These are phyloP conservation scores for Alosa sapidissima DNA, from an alignment of 2,797 vertebrate genomes.

Conservation along the genomic window DNA sequence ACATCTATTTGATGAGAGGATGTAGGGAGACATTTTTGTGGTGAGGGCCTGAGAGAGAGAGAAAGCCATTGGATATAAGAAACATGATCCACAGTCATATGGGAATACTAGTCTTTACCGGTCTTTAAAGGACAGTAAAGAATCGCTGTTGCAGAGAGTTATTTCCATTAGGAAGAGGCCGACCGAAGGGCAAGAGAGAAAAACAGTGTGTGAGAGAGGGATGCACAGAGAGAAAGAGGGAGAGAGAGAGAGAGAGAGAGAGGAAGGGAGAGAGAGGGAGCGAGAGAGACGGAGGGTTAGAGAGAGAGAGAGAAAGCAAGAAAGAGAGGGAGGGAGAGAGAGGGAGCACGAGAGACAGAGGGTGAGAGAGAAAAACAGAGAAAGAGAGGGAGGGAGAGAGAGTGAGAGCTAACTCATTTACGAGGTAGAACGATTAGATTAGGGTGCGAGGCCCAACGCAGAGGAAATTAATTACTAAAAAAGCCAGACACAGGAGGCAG, in stretches of 20 bases:
- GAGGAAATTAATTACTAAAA: slow-evolving; percentile 65
- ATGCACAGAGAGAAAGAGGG: slow-evolving; percentile 11
- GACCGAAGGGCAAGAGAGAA: slow-evolving; percentile 22
- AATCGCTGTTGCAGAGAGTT: slow-evolving; percentile 21
- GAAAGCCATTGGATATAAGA: slow-evolving; percentile 35
- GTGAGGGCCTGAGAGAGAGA: slow-evolving; percentile 8
- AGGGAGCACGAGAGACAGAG: too few relatives aligned
- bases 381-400: slow-evolving; percentile 50
- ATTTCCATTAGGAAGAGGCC: slow-evolving; percentile 33
- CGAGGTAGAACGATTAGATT: slow-evolving; percentile 73
- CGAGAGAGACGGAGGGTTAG: slow-evolving; percentile 21
- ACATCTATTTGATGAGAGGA: background rate
- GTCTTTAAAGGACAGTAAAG: slow-evolving; percentile 49
- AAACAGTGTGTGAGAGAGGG: slow-evolving; percentile 28
- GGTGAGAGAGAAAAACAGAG: too few relatives aligned
- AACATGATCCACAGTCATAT: slow-evolving; percentile 43
- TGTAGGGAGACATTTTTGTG: background rate
- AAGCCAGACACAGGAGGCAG: slow-evolving; percentile 55
- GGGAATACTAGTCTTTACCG: slow-evolving; percentile 27
- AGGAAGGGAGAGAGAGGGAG: slow-evolving; percentile 22
- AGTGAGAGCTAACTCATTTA: slow-evolving; percentile 43
- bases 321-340: slow-evolving; percentile 50
- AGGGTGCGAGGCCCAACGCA: slow-evolving; percentile 58
- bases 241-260: slow-evolving; percentile 26
- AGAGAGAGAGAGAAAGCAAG: too few relatives aligned